These are phyloP conservation scores for Pleuronectes platessa DNA, from an alignment of 2,113 vertebrate species.

Conservation along the genomic window DNA sequence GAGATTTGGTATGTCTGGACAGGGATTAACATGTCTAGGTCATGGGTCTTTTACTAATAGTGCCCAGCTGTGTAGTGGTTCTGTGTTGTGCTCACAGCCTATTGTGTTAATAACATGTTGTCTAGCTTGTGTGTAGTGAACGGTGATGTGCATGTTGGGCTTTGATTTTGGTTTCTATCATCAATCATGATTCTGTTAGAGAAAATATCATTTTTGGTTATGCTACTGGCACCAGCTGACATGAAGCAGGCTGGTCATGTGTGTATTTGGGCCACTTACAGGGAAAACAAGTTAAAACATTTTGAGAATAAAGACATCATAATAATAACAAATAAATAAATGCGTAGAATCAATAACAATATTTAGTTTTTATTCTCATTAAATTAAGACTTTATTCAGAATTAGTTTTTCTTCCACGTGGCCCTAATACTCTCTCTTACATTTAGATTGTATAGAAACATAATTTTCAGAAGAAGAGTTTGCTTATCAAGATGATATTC, in stretches of 20 bases:
- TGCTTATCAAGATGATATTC: too few relatives aligned
- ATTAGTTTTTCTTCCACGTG: too few relatives aligned
- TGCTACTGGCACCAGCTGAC: conserved; percentile 29
- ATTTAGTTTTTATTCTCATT: too few relatives aligned
- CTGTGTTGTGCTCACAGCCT: conserved; percentile 1
- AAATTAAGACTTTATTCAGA: too few relatives aligned
- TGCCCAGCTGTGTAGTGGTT: conserved; percentile 65
- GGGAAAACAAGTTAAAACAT: too few relatives aligned
- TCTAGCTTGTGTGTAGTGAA: conserved; percentile 3
- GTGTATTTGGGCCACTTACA: not conserved
- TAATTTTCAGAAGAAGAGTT: too few relatives aligned
- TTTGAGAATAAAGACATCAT: too few relatives aligned
- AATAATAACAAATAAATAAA: too few relatives aligned
- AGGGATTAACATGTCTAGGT: conserved; percentile 81
- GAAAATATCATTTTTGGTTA: too few relatives aligned
- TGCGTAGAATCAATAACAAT: too few relatives aligned
- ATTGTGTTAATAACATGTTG: conserved; percentile 24
- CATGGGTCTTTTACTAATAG: conserved; percentile 66
- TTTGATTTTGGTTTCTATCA: not conserved
- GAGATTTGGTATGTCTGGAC: conserved; percentile 72
- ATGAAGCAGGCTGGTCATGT: conserved; percentile 27
- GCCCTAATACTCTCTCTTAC: too few relatives aligned
- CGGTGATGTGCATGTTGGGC: conserved; percentile 13
- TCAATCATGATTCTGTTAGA: not conserved
- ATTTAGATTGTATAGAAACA: too few relatives aligned